Base-by-base conservation (phyloP, 2,113 vertebrate genomes). In the Vulpes vulpes region DNA sequence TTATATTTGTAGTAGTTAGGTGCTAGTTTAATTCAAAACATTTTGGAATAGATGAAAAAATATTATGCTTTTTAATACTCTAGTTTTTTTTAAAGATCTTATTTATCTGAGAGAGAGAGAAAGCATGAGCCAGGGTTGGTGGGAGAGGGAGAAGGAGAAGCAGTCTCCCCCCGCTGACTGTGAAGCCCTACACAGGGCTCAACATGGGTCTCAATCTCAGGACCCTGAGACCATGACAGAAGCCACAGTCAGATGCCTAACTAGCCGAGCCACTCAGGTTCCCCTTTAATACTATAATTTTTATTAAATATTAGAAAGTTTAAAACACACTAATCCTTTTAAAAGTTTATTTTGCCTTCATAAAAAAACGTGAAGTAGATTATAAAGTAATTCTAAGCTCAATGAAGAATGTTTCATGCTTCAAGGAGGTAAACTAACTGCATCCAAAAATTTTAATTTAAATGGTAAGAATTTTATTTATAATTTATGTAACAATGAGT, bases 361-460 rank as follows among this genome's bases (percentile, higher is more conserved):
- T 60, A 53, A 97, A 90, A 94, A 95, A 94, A 94, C 8, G 62
- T 87, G 92, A 96, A 97, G 23, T 87, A 96, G 79, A 76, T 97
- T 84, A 82, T 74, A 96, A 98, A 97, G 57, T 89, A 57, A 59
- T 85, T 98, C 38, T 80, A 95, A 97, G 62, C 97, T 93, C 80
- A 96, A 97, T 92, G 96, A 97, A 98, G 97, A 96, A 97, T 96
- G 78, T 94, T 92, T 59, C 95, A 91, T 80, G 15, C 14, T 98
- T 97, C 59, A 90, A 97, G 95, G 67, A 98, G 73, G 64, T 97
- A 97, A 98, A 97, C 74, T 30, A 92, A 71, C 12, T 78, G 12
- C 11, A 85, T 57, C 83, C 20, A 76, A 91, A 69, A 76, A 20
- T 60, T 88, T 94, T 95, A 62, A 59, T 62, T 71, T 94, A 84